Conservation (phyloP, 2,113 vertebrate species). For the Centrocercus urophasianus region DNA sequence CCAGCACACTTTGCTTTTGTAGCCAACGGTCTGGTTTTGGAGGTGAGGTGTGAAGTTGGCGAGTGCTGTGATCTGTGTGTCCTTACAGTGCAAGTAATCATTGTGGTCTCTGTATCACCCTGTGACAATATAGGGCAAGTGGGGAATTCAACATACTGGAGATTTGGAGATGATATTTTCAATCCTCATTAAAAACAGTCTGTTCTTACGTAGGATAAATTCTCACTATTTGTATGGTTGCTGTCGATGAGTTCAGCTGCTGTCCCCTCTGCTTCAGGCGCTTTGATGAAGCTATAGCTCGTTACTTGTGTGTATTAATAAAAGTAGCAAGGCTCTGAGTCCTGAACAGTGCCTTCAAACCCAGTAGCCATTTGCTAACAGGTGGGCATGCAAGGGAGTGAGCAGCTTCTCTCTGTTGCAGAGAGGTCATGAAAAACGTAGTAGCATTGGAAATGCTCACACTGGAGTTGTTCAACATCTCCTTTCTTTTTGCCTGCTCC, state of each 20-base stretch:
- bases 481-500: background rate
- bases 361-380: background rate
- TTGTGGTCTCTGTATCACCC: fast-evolving
- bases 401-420: background rate
- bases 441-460: background rate
- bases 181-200: background rate
- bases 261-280: background rate
- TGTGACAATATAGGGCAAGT: fast-evolving
- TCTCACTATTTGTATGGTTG: background rate
- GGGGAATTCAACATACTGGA: background rate
- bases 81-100: background rate
- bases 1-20: fast-evolving
- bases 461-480: background rate
- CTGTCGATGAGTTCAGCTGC: fast-evolving
- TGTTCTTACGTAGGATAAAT: background rate
- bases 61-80: fast-evolving
- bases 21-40: fast-evolving
- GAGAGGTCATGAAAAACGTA: background rate
- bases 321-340: background rate
- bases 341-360: background rate
- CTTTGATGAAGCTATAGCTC: background rate
- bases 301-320: background rate
- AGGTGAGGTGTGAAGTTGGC: background rate
- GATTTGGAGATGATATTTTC: fast-evolving
- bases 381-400: background rate